These are phyloP conservation scores for Orthosia gothica DNA, from an alignment of 2,888 invertebrate species.

Conservation along the genomic window DNA sequence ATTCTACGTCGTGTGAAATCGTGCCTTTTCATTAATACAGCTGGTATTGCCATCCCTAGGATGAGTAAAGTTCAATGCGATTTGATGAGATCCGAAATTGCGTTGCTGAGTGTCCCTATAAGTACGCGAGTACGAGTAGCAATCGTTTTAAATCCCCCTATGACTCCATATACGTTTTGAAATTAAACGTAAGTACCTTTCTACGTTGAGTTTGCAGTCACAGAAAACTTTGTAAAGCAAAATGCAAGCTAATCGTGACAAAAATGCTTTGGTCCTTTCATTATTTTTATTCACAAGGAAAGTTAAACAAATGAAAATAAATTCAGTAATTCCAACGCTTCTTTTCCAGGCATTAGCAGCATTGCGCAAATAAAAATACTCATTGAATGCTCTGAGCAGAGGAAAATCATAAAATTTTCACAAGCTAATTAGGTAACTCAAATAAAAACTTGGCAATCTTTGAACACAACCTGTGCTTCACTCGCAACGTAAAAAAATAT, in stretches of 20 bases:
- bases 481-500: slow-evolving; percentile 33
- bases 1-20: not conserved
- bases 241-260: not conserved
- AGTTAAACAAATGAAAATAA: too few species aligned
- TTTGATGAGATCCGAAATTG: slow-evolving; percentile 28
- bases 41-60: not conserved
- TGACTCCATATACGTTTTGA: not conserved
- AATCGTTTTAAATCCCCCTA: slow-evolving; percentile 20
- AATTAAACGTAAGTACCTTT: slow-evolving; percentile 4
- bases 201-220: not conserved
- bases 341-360: not conserved
- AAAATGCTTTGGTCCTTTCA: not conserved
- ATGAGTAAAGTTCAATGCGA: slow-evolving; percentile 33
- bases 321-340: not conserved
- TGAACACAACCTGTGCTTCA: slow-evolving; percentile 23
- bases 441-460: slow-evolving; percentile 27
- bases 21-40: slow-evolving; percentile 35
- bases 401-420: not conserved
- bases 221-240: not conserved
- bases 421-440: slow-evolving; percentile 37
- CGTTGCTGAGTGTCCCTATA: slow-evolving; percentile 9
- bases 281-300: too few species aligned
- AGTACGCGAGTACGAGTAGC: too few species aligned
- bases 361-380: not conserved
- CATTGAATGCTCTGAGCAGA: not conserved